These are phyloP conservation scores for Hetaerina americana DNA, from an alignment of 1,140 invertebrate species.

Conservation along the genomic window DNA sequence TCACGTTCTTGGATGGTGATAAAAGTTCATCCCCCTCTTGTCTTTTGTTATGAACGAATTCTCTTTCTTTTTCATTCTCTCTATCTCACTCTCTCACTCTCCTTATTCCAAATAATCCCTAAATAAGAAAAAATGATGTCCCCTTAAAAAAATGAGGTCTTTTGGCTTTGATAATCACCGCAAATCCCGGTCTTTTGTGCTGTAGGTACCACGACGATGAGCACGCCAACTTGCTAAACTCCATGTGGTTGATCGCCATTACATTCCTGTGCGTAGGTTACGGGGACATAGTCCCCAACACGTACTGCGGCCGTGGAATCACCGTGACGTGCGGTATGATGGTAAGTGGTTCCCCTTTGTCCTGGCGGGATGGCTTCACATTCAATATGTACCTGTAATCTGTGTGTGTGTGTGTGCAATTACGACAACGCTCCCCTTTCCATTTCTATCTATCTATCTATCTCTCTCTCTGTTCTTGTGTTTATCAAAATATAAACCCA, in stretches of 20 bases:
- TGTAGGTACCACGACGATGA: conserved; percentile 70
- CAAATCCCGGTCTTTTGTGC: conserved; percentile 14
- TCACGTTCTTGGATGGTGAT: too few relatives aligned
- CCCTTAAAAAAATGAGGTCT: not conserved
- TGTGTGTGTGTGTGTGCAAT: too few relatives aligned
- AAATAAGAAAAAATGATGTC: not conserved
- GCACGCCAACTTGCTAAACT: conserved; percentile 81
- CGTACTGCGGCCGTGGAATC: conserved; percentile 82
- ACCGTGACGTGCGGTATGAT: conserved; percentile 84
- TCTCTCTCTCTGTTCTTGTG: too few relatives aligned
- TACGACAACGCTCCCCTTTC: too few relatives aligned
- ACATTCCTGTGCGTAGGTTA: conserved; percentile 72
- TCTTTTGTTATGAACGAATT: too few relatives aligned
- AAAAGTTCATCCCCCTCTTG: too few relatives aligned
- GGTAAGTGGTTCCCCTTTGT: conserved; percentile 47
- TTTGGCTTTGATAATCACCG: conserved; percentile 4
- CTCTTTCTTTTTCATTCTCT: not conserved
- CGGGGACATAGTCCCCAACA: conserved; percentile 87
- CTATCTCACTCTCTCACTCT: not conserved
- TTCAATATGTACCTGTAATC: too few relatives aligned
- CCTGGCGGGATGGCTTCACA: not conserved
- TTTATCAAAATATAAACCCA: too few relatives aligned
- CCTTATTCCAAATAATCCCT: not conserved
- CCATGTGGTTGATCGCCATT: conserved; percentile 86
- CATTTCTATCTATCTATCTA: too few relatives aligned